These are phyloP conservation scores for Cherax destructor DNA, from an alignment of 1,140 invertebrate species.

Conservation along the genomic window DNA sequence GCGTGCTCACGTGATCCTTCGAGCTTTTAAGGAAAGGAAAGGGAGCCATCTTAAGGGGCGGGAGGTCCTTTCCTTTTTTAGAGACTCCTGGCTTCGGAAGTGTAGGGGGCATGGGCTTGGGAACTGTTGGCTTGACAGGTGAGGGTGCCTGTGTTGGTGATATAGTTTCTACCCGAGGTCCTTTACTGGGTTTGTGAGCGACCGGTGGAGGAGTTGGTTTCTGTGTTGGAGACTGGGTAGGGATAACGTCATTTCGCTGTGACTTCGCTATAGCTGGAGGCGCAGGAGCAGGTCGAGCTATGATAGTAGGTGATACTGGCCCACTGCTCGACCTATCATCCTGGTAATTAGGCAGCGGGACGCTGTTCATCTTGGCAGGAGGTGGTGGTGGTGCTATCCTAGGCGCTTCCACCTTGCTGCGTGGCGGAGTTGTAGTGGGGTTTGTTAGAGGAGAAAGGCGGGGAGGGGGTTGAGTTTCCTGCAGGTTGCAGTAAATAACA, in stretches of 20 bases:
- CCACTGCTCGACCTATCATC: too few species aligned
- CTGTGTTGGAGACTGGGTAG: neutral
- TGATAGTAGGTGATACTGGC: neutral
- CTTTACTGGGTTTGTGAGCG: neutral
- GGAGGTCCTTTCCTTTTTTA: conserved; percentile 34
- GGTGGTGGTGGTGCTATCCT: conserved; percentile 19
- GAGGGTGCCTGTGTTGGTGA: neutral
- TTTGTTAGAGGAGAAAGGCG: neutral
- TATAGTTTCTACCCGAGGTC: neutral
- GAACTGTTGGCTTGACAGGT: neutral
- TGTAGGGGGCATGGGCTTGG: neutral
- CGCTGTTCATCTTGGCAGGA: neutral
- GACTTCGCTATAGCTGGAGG: neutral
- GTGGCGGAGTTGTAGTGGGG: neutral
- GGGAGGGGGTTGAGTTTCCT: neutral
- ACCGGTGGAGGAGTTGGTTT: conserved; percentile 15
- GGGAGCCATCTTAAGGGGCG: conserved; percentile 34
- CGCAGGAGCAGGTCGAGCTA: conserved; percentile 4
- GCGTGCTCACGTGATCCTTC: neutral
- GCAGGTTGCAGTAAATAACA: conserved; percentile 28
- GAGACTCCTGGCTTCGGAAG: conserved; percentile 18
- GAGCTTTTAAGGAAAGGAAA: neutral
- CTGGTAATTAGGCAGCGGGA: too few species aligned
- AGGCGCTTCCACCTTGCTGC: neutral
- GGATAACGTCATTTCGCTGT: too few species aligned